Conservation (phyloP, 2,113 vertebrate species). For the Platysternon megacephalum region DNA sequence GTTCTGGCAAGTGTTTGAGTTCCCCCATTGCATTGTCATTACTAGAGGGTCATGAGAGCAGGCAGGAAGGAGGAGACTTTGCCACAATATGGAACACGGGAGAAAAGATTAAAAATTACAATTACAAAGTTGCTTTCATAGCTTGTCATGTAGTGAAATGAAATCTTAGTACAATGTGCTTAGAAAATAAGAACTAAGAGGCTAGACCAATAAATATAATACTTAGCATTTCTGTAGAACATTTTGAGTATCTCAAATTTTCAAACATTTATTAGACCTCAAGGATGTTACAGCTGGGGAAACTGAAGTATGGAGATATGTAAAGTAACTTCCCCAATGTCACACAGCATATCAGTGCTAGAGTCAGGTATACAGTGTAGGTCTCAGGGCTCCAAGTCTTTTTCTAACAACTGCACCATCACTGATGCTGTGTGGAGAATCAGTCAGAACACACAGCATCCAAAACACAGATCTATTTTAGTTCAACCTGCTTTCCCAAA, state of each 20-base stretch:
- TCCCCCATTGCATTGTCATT: neutral
- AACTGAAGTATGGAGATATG: neutral
- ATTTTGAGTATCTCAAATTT: neutral
- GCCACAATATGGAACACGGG: neutral
- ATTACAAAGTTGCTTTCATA: neutral
- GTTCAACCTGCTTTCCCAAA: neutral
- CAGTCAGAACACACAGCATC: neutral
- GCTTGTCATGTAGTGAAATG: neutral
- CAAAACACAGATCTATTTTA: neutral
- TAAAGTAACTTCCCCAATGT: neutral
- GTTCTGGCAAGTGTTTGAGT: neutral
- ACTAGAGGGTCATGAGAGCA: neutral
- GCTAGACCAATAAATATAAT: neutral
- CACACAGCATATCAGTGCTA: neutral
- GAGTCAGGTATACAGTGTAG: rapidly evolving
- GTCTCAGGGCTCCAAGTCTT: neutral
- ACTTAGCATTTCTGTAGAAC: neutral
- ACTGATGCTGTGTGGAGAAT: neutral
- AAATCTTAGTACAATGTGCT: neutral
- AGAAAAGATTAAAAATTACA: neutral
- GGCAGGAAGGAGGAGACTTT: neutral
- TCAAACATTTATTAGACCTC: neutral
- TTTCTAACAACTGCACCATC: neutral
- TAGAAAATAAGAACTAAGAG: neutral
- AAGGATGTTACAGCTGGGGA: neutral